phyloP scores from a whole-genome alignment of 1,140 invertebrate species.

The Mamestra configurata region DNA sequence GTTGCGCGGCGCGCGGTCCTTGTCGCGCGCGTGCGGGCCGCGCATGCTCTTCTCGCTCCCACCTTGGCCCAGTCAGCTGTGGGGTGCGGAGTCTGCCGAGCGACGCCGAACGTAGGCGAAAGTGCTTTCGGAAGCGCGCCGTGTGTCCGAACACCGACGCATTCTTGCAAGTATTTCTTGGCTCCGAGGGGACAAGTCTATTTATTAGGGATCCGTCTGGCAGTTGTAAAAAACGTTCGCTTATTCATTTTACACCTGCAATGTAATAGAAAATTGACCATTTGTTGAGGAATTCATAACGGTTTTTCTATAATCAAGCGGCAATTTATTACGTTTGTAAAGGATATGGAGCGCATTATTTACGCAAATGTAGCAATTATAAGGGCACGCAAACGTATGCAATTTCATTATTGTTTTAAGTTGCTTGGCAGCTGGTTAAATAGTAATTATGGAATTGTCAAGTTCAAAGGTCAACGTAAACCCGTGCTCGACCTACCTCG shows the following conservation, averaged over 20 bases:
- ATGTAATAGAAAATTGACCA: neutral
- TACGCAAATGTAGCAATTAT: neutral
- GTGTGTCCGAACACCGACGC: slow-evolving; percentile 63
- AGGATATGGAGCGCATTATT: neutral
- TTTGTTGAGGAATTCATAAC: neutral
- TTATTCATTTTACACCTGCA: slow-evolving; percentile 28
- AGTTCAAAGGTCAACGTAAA: slow-evolving; percentile 43
- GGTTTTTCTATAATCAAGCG: neutral
- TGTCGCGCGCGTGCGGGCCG: slow-evolving; percentile 57
- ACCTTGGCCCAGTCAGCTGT: slow-evolving; percentile 80
- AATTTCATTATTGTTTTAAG: neutral
- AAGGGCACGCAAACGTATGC: neutral
- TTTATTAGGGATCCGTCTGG: slow-evolving; percentile 33
- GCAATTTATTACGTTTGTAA: neutral
- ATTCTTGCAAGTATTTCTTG: slow-evolving; percentile 76
- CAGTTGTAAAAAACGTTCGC: slow-evolving; percentile 28
- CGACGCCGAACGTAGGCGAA: slow-evolving; percentile 76
- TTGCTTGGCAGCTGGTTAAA: slow-evolving; percentile 11
- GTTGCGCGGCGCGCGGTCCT: slow-evolving; percentile 76
- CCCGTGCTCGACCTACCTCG: neutral
- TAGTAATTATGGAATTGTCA: slow-evolving; percentile 27
- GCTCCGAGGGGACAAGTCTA: slow-evolving; percentile 59
- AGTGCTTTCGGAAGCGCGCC: slow-evolving; percentile 79
- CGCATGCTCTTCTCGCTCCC: slow-evolving; percentile 67
- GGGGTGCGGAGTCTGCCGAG: slow-evolving; percentile 74